These are phyloP conservation scores for Operophtera brumata DNA, from an alignment of 2,888 invertebrate genomes.

Conservation along the genomic window DNA sequence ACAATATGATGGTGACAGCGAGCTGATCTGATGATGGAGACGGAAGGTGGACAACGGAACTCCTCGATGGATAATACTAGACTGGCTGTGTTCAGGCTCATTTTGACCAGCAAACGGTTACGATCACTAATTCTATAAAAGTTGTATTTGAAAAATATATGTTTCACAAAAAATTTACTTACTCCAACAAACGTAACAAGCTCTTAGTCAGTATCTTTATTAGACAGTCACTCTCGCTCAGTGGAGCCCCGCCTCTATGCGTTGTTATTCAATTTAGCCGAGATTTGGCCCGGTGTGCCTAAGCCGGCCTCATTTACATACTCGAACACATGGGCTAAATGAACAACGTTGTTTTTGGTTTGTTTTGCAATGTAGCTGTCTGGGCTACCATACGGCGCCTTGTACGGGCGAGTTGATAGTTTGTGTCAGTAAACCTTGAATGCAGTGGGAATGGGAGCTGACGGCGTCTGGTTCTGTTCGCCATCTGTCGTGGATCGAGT, in stretches of 20 bases:
- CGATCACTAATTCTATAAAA: no score
- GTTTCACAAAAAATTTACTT: no score
- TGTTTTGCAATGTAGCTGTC: conserved; percentile 12
- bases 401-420: conserved; percentile 12
- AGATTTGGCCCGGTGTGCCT: conserved; percentile 38
- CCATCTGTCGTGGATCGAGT: not conserved
- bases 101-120: no score
- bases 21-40: no score
- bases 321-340: conserved; percentile 18
- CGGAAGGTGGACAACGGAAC: no score
- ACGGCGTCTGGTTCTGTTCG: not conserved
- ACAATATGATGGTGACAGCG: no score
- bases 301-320: conserved; percentile 34
- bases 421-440: conserved; percentile 15
- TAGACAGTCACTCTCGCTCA: not conserved
- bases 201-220: not conserved
- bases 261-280: conserved; percentile 31
- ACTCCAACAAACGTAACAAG: no score
- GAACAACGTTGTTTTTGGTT: conserved; percentile 14
- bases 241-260: not conserved
- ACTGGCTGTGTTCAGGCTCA: no score
- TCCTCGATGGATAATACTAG: no score
- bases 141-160: no score
- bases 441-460: not conserved
- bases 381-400: conserved; percentile 7